Percentiles rank a stretch among this genome's conserved stretches.
These are phyloP conservation scores for Lochmaea capreae DNA, from an alignment of 2,888 invertebrate species.

Conservation along the genomic window DNA sequence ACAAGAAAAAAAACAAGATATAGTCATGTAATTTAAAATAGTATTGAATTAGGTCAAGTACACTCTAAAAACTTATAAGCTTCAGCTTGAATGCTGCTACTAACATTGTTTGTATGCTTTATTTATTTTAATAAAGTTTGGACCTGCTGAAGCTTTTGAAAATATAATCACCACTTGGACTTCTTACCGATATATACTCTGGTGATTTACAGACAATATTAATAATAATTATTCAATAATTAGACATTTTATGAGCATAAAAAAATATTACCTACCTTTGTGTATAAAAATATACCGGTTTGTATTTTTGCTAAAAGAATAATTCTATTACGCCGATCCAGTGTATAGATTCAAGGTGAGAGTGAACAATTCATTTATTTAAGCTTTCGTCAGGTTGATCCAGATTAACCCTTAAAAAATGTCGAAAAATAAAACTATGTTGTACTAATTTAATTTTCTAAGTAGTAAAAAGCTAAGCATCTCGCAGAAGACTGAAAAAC, in stretches of 20 bases:
- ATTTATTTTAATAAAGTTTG: too few species aligned
- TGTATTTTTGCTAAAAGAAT: not conserved
- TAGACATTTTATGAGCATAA: not conserved
- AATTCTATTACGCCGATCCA: not conserved
- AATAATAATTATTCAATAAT: not conserved
- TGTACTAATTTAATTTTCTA: not conserved
- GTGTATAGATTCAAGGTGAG: not conserved
- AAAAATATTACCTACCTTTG: not conserved
- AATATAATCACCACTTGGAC: not conserved
- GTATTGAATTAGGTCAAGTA: too few species aligned
- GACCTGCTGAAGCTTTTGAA: too few species aligned
- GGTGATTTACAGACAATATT: not conserved
- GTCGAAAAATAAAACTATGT: not conserved
- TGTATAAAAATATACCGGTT: not conserved
- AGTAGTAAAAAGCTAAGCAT: not conserved
- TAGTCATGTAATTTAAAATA: too few species aligned
- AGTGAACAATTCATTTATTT: not conserved
- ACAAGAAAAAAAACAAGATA: too few species aligned
- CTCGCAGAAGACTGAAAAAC: conserved; percentile 5
- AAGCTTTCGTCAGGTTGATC: not conserved
- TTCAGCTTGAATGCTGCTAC: too few species aligned
- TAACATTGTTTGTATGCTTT: too few species aligned
- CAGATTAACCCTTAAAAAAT: conserved; percentile 4
- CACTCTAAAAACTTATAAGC: too few species aligned
- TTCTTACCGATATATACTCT: not conserved